Evolutionary conservation across 1,140 invertebrate species (phyloP).

Genomic region (Laupala kohalensis): DNA sequence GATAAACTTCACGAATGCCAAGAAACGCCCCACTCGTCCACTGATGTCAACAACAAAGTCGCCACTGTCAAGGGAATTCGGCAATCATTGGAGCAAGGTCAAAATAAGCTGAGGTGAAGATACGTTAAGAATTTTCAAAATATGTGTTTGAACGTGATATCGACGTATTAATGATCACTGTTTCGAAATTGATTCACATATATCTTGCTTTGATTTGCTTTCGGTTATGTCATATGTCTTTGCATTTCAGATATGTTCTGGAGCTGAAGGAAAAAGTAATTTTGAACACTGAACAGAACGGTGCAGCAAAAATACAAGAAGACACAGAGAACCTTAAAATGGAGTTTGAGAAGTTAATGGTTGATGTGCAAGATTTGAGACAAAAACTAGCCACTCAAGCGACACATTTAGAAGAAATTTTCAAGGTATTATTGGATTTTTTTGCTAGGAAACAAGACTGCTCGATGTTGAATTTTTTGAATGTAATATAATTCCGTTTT

Average conservation of each 20-base stretch:
- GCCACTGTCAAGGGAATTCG: conserved; percentile 70
- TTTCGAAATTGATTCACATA: no score
- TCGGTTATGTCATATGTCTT: no score
- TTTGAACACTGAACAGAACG: conserved; percentile 77
- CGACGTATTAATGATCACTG: no score
- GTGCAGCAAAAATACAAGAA: conserved; percentile 75
- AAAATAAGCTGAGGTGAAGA: conserved; percentile 55
- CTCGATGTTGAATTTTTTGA: no score
- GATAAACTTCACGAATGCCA: conserved; percentile 68
- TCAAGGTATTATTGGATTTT: conserved; percentile 35
- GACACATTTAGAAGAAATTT: conserved; percentile 67
- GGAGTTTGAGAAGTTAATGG: conserved; percentile 74
- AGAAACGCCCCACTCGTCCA: conserved; percentile 57
- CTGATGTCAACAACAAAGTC: conserved; percentile 70
- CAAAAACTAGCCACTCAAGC: conserved; percentile 56
- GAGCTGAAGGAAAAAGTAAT: conserved; percentile 86
- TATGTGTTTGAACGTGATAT: no score
- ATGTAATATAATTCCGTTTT: no score
- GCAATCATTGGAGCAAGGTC: conserved; percentile 76
- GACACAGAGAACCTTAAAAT: conserved; percentile 74
- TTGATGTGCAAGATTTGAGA: conserved; percentile 63
- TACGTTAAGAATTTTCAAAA: neutral
- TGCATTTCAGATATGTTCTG: conserved; percentile 53
- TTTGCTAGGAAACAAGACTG: no score
- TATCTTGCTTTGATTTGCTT: no score